Conservation (phyloP, 2,113 vertebrate species). For the Sebastes fasciatus region DNA sequence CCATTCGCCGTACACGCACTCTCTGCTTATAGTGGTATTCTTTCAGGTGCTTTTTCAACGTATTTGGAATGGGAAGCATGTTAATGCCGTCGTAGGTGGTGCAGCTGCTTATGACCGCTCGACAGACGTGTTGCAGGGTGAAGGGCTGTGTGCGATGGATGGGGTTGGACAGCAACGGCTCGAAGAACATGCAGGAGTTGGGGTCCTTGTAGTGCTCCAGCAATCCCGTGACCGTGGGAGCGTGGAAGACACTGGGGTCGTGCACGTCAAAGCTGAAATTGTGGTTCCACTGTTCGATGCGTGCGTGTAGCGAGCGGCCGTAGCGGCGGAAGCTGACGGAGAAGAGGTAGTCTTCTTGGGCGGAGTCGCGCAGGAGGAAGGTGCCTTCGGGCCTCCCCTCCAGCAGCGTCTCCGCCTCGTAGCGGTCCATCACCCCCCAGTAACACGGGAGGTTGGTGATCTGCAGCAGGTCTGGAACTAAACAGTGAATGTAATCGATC, state of each 20-base stretch:
- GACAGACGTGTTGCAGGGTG: constrained; percentile 86
- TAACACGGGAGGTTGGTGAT: constrained; percentile 88
- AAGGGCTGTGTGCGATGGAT: constrained; percentile 85
- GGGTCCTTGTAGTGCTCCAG: constrained; percentile 90
- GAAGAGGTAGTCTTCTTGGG: constrained; percentile 91
- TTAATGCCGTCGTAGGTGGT: constrained; percentile 88
- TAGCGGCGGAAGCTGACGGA: constrained; percentile 90
- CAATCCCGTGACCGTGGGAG: constrained; percentile 84
- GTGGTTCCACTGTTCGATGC: constrained; percentile 91
- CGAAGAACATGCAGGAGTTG: constrained; percentile 90
- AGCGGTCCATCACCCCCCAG: constrained; percentile 90
- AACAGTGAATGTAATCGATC: constrained; percentile 88
- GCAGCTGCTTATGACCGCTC: constrained; percentile 84
- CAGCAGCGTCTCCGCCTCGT: constrained; percentile 86
- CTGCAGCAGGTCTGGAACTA: constrained; percentile 87
- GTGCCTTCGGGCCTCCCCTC: constrained; percentile 88
- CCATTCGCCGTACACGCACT: constrained; percentile 85
- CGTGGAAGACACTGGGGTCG: constrained; percentile 88
- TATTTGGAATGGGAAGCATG: constrained; percentile 84
- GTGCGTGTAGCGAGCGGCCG: constrained; percentile 87
- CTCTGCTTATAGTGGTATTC: constrained; percentile 91
- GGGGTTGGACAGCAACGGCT: constrained; percentile 87
- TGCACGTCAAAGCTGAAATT: constrained; percentile 91
- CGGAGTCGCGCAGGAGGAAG: constrained; percentile 88
- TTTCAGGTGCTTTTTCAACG: constrained; percentile 88